Conservation (phyloP, 1,140 invertebrate genomes). For the Bombus superbus region DNA sequence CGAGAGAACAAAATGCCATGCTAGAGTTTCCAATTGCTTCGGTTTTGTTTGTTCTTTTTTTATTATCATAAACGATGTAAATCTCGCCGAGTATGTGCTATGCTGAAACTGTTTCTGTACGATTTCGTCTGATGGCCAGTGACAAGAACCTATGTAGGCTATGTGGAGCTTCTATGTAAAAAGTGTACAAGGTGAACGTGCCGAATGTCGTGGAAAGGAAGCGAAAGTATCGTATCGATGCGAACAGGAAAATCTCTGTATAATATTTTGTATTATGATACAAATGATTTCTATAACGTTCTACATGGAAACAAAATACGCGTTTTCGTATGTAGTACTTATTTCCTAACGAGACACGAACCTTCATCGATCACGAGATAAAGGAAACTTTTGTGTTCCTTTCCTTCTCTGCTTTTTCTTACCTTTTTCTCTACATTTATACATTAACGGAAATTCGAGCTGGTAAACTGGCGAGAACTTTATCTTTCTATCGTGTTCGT, state of each 20-base stretch:
- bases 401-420: not conserved
- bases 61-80: not conserved
- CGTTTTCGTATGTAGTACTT: not conserved
- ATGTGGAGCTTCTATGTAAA: not conserved
- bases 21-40: not conserved
- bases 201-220: not conserved
- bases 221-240: not conserved
- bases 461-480: not conserved
- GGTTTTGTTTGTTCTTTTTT: not conserved
- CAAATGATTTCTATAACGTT: conserved; percentile 4
- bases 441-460: not conserved
- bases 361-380: not conserved
- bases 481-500: not conserved
- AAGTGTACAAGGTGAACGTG: not conserved
- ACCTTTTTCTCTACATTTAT: not conserved
- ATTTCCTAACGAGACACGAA: not conserved
- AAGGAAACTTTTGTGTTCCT: not conserved
- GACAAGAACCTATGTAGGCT: not conserved
- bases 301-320: not conserved
- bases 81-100: not conserved
- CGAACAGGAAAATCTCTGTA: not conserved
- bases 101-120: not conserved
- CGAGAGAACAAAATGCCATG: conserved; percentile 6
- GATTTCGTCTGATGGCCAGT: conserved; percentile 28
- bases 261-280: not conserved